These are phyloP conservation scores for Cepphus grylle DNA, from an alignment of 2,113 vertebrate species.

Conservation along the genomic window DNA sequence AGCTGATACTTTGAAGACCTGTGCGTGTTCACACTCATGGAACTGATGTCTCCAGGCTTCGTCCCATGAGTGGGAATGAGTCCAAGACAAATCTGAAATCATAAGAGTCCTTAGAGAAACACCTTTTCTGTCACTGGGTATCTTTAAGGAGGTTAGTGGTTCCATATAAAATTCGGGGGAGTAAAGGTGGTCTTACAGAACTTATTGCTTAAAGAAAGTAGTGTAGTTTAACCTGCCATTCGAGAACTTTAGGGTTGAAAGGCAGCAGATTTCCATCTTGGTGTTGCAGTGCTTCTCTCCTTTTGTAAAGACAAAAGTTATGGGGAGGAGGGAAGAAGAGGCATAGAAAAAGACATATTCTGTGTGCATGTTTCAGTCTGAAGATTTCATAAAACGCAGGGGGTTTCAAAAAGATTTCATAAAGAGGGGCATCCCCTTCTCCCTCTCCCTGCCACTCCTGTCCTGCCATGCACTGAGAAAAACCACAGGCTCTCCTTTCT, in stretches of 20 bases:
- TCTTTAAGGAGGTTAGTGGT: not conserved
- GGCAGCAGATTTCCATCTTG: not conserved
- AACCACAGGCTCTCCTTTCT: not conserved
- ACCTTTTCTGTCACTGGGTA: not conserved
- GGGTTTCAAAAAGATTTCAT: not conserved
- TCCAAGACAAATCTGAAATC: not conserved
- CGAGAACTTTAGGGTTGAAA: not conserved
- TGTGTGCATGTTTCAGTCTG: not conserved
- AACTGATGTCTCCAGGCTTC: not conserved
- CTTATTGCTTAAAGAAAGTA: not conserved
- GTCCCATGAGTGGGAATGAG: not conserved
- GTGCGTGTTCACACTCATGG: conserved; percentile 5
- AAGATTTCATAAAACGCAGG: not conserved
- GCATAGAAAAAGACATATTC: not conserved
- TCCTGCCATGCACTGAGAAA: not conserved
- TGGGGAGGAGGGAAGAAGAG: not conserved
- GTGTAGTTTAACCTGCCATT: not conserved
- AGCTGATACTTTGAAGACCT: conserved; percentile 41
- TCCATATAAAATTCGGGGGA: not conserved
- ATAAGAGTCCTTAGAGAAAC: not conserved
- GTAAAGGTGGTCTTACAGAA: not conserved
- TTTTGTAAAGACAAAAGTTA: not conserved
- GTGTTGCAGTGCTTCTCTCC: not conserved
- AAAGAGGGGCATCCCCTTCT: not conserved
- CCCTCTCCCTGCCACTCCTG: not conserved